Evolutionary conservation across 1,140 invertebrate genomes (phyloP).

Genomic region (Zaprionus davidi): DNA sequence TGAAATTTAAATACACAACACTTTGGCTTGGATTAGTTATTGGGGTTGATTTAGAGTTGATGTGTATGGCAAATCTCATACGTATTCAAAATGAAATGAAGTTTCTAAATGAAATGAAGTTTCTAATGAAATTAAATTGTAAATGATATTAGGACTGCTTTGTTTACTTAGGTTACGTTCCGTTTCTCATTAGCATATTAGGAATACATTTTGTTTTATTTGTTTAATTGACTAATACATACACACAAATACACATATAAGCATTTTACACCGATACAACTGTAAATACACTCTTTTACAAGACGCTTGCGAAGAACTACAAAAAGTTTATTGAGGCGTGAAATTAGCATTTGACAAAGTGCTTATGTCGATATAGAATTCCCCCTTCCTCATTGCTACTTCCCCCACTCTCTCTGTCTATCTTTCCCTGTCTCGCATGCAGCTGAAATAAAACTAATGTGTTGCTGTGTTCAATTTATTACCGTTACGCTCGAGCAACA

Average conservation of each 20-base stretch:
- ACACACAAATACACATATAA: background rate
- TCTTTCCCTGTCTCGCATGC: conserved; percentile 23
- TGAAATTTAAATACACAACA: background rate
- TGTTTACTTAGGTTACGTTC: background rate
- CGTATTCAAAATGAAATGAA: background rate
- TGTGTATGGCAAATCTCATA: background rate
- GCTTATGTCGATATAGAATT: conserved; percentile 41
- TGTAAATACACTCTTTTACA: conserved; percentile 32
- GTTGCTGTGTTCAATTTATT: conserved; percentile 71
- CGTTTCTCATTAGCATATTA: background rate
- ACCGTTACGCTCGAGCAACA: conserved; percentile 64
- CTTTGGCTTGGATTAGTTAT: background rate
- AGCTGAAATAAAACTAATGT: conserved; percentile 49
- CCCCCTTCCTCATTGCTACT: background rate
- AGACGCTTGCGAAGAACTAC: conserved; percentile 13
- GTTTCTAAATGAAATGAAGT: background rate
- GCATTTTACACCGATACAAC: background rate
- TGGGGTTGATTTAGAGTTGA: background rate
- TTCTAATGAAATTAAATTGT: background rate
- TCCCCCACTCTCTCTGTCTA: background rate
- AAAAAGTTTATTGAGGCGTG: conserved; percentile 61
- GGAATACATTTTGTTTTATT: background rate
- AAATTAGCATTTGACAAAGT: conserved; percentile 81
- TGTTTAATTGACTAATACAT: conserved; percentile 11
- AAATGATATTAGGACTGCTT: background rate